Conservation (phyloP, 2,113 vertebrate genomes). For the Theristicus caerulescens region DNA sequence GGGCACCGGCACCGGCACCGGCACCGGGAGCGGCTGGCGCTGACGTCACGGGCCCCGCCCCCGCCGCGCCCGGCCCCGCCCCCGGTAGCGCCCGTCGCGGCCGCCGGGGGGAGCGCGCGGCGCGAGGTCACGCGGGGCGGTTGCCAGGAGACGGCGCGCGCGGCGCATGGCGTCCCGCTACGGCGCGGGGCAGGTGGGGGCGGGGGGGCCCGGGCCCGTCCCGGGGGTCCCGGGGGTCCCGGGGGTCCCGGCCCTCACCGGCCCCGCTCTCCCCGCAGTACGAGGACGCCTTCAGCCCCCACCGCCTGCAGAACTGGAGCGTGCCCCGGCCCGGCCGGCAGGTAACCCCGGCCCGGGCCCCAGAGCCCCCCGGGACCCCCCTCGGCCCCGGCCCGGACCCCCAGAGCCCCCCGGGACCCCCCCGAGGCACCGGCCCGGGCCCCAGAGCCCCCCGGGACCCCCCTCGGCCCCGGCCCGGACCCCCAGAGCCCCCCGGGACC, state of each 20-base stretch:
- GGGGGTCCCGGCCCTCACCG: no score
- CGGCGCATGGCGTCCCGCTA: conserved; percentile 62
- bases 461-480: no score
- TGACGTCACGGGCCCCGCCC: not conserved
- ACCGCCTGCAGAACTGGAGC: conserved; percentile 54
- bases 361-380: not conserved
- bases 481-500: no score
- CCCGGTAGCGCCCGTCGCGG: not conserved
- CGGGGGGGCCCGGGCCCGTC: no score
- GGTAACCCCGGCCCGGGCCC: not conserved
- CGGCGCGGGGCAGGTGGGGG: conserved; percentile 57
- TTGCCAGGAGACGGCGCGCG: conserved; percentile 54
- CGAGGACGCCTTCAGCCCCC: conserved; percentile 49
- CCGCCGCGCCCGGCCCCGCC: no score
- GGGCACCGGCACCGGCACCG: no score
- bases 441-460: no score
- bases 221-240: no score
- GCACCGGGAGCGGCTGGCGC: no score
- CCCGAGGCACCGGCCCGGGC: no score
- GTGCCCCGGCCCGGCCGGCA: not conserved
- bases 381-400: not conserved
- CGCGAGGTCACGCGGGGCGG: not conserved
- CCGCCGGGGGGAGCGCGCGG: not conserved
- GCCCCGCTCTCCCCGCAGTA: conserved; percentile 19
- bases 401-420: not conserved